phyloP scores from a whole-genome alignment of 2,888 invertebrate genomes.

The Troglohyphantes excavatus region DNA sequence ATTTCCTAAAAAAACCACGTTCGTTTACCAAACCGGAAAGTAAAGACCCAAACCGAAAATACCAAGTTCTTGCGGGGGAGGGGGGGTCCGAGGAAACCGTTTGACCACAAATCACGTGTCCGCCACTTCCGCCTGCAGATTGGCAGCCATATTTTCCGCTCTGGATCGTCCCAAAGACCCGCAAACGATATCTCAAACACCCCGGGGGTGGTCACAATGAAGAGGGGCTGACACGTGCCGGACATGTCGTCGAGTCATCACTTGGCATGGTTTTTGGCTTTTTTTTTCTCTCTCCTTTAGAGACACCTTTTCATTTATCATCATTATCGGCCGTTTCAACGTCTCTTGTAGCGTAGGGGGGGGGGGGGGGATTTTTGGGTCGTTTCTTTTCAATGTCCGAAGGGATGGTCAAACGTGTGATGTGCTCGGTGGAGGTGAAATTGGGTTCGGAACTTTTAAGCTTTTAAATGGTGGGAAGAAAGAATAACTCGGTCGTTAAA shows the following conservation, averaged over 20 bases:
- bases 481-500: too few relatives aligned
- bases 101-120: constrained; percentile 71
- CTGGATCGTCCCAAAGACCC: constrained; percentile 13
- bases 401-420: too few relatives aligned
- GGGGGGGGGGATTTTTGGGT: too few relatives aligned
- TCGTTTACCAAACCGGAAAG: constrained; percentile 50
- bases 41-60: constrained; percentile 43
- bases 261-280: not conserved
- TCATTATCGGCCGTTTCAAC: constrained; percentile 65
- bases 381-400: constrained; percentile 48
- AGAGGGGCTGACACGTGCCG: constrained; percentile 52
- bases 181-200: constrained; percentile 29
- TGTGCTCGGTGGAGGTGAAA: not conserved
- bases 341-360: constrained; percentile 40
- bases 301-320: constrained; percentile 56
- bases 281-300: not conserved
- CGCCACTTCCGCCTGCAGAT: constrained; percentile 71
- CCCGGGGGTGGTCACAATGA: constrained; percentile 61
- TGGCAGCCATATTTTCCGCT: constrained; percentile 71
- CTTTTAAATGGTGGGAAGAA: too few relatives aligned
- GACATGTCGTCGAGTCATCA: constrained; percentile 60
- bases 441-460: not conserved
- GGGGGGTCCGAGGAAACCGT: not conserved
- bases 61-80: not conserved
- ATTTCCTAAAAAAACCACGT: constrained; percentile 61